These are phyloP conservation scores for Thalassophryne amazonica DNA, from an alignment of 2,797 vertebrate genomes.

Conservation along the genomic window DNA sequence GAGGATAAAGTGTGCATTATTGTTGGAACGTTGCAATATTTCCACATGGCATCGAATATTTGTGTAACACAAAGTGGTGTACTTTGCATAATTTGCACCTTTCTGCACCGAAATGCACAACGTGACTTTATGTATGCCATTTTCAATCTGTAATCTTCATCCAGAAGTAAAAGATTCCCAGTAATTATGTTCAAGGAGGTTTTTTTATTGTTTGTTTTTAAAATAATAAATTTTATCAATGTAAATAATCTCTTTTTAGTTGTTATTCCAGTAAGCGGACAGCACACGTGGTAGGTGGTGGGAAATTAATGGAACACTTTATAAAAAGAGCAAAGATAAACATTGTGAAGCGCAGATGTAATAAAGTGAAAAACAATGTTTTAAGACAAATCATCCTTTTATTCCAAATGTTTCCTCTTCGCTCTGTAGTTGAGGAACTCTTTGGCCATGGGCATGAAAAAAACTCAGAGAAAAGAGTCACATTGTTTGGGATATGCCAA, in stretches of 20 bases:
- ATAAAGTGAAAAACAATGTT: neutral
- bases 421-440: neutral
- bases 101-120: slow-evolving; percentile 45
- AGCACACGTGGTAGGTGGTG: neutral
- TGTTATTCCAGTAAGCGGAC: slow-evolving; percentile 4
- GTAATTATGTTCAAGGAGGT: slow-evolving; percentile 9
- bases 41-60: slow-evolving; percentile 1
- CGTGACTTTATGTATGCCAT: slow-evolving; percentile 20
- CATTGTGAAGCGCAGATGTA: neutral
- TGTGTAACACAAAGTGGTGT: slow-evolving; percentile 29
- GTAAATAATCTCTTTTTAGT: neutral
- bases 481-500: slow-evolving; percentile 5
- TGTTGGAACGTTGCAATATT: slow-evolving; percentile 3
- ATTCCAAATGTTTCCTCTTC: neutral
- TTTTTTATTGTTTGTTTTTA: neutral
- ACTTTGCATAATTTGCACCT: slow-evolving; percentile 35
- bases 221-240: slow-evolving; percentile 42
- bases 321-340: neutral
- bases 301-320: neutral
- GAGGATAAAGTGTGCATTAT: slow-evolving; percentile 1
- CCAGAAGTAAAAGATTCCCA: slow-evolving; percentile 18
- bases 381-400: slow-evolving; percentile 4
- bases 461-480: neutral
- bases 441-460: neutral
- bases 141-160: slow-evolving; percentile 18